These are phyloP conservation scores for Clarias platycephalus DNA, from an alignment of 2,797 vertebrate species.

Conservation along the genomic window DNA sequence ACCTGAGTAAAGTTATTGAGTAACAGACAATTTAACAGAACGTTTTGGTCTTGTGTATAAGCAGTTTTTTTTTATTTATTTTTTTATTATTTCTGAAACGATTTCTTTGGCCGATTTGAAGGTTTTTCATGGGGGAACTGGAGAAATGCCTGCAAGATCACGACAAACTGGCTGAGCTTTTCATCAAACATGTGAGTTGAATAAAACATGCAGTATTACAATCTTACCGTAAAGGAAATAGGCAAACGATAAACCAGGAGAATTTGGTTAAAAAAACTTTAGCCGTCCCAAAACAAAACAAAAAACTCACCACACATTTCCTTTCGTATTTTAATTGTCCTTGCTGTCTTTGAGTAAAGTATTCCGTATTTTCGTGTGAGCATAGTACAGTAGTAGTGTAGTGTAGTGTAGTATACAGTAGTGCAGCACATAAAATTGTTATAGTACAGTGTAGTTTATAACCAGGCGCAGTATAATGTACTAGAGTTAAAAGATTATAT, in stretches of 20 bases:
- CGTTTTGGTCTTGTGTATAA: background rate
- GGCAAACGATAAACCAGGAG: background rate
- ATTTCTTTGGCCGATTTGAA: slow-evolving; percentile 59
- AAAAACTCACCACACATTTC: background rate
- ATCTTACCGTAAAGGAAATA: background rate
- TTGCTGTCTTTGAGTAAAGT: too few relatives aligned
- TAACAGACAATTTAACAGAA: background rate
- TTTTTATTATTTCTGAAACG: background rate
- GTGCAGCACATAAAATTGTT: background rate
- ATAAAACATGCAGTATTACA: background rate
- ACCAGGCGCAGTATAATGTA: background rate
- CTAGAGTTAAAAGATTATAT: too few relatives aligned
- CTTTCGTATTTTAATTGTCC: too few relatives aligned
- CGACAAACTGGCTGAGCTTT: slow-evolving; percentile 90
- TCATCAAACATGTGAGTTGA: slow-evolving; percentile 88
- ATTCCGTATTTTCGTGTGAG: too few relatives aligned
- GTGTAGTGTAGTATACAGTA: background rate
- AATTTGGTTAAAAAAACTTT: background rate
- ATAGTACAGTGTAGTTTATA: background rate
- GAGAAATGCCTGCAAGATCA: slow-evolving; percentile 92
- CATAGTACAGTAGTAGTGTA: background rate
- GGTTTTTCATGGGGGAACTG: slow-evolving; percentile 94
- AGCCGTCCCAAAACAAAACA: too few relatives aligned
- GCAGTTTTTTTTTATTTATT: background rate
- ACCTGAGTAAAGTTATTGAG: too few relatives aligned